Base-by-base conservation (phyloP, 1,140 invertebrate species). In the Eueides isabella region DNA sequence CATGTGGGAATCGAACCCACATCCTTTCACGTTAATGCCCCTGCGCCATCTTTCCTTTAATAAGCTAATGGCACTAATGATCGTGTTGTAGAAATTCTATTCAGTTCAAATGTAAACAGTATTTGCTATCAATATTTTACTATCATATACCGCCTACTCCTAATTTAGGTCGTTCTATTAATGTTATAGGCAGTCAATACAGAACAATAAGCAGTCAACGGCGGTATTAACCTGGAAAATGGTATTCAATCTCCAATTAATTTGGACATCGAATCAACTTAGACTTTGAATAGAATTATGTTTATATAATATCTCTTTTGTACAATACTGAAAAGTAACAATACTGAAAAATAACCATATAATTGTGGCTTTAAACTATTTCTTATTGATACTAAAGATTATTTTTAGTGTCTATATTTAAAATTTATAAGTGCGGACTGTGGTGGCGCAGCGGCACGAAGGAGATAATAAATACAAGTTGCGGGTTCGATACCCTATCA, bases 171-270 rank as follows among this genome's bases (percentile, higher is more conserved):
- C 44, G 44, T 55, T 23, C 44, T 26, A 55, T 55, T 23, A 23
- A 55, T 55, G 19, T 55, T 55, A 55, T 55, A 55, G 44, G 19
- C 44, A 23, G 16, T 9, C 44, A 55, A 55, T 23, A 23, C 19
- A 55, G 44, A 55, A 55, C 44, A 55, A 55, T 55, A 55, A 7
- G 44, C 44, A 55, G 44, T 55, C 44, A 55, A 55, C 44, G 44
- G 44, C 44, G 44, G 19, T 26, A 26, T 23, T 55, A 19, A 55
- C 44, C 44, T 55, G 44, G 44, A 55, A 55, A 55, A 19, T 55
- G 2, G 19, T 23, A 9, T 55, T 55, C 16, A 55, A 55, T 19
- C 19, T 55, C 7, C 19, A 55, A 55, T 55, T 55, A 26, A 55
- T 19, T 12, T 55, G 44, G 44, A 55, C 41, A 44, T 44, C n/a